Evolutionary conservation across 53 echinoderm and acorn worm species (phyloP), one percentile per base, ranked within the genome.

Genomic region (Paracentrotus lividus): DNA sequence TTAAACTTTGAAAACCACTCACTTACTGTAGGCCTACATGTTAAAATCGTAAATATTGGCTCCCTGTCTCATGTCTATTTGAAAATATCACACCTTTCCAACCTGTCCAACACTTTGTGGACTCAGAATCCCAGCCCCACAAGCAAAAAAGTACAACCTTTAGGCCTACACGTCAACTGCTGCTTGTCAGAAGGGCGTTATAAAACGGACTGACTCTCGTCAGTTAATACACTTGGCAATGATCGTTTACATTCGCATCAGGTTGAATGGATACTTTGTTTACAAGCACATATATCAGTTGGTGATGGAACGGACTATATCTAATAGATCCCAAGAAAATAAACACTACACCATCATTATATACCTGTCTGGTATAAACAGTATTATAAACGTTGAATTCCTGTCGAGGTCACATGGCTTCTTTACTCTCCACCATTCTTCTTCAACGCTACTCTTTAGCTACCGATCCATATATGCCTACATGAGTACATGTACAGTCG

Each of bases 331-430:
- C 57, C 20, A 87, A 54, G 55, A 89, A 60, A 88, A 88, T 88
- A 88, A 88, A 89, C 89, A 89, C 40, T 44, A 59, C 60, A 64
- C 38, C 44, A 44, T 45, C 8, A 61, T 60, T 89, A 89, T n/a
- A n/a, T 27, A 44, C 42, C 64, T 61, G 9, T 24, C 20, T 1
- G 56, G 56, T 34, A 89, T 89, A 89, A 89, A 89, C 66, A 89
- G 21, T 44, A 42, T n/a, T n/a, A n/a, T 43, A 26, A 12, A 26
- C 44, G 60, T 43, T 43, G 38, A 65, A 89, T 89, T 89, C 89
- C 56, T 56, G 24, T 27, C 33, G 4, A 43, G 85, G 49, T 56
- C 23, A 56, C 20, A 34, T 16, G 26, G 52, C n/a, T n/a, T n/a
- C n/a, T n/a, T n/a, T n/a, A 52, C 26, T 49, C 3, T 24, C 86